phyloP scores from a whole-genome alignment of 2,888 invertebrate genomes.

The Spialia ferax region DNA sequence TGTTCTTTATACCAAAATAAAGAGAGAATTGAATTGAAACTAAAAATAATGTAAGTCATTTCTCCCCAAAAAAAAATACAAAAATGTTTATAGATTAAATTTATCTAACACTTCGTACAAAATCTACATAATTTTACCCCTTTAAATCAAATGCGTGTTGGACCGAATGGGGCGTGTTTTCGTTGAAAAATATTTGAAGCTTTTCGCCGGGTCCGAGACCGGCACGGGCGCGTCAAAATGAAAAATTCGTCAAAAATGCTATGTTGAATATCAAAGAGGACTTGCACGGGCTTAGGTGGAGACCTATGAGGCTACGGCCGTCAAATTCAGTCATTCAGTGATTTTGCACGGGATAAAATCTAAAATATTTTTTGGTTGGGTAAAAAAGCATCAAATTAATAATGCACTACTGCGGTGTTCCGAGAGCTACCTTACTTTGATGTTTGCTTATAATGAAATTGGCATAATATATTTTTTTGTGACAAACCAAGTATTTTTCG shows the following conservation, averaged over 20 bases:
- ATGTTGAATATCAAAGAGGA: constrained; percentile 19
- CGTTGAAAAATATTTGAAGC: constrained; percentile 29
- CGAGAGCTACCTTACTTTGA: too few relatives aligned
- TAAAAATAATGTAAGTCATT: too few relatives aligned
- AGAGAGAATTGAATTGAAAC: too few relatives aligned
- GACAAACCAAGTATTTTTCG: too few relatives aligned
- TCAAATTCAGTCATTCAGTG: background rate
- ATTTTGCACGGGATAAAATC: background rate
- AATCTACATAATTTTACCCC: background rate
- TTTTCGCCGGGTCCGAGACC: background rate
- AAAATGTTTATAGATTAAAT: background rate
- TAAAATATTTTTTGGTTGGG: background rate
- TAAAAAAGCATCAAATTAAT: background rate
- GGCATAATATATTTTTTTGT: too few relatives aligned
- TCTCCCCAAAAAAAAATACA: too few relatives aligned
- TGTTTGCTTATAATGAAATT: too few relatives aligned
- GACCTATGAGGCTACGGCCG: background rate
- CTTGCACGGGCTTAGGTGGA: background rate
- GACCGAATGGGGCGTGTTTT: constrained; percentile 5
- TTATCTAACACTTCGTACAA: background rate
- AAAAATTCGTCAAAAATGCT: constrained; percentile 28
- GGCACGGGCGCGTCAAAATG: constrained; percentile 30
- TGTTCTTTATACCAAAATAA: too few relatives aligned
- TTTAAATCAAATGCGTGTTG: background rate
- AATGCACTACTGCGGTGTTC: too few relatives aligned